phyloP scores from a whole-genome alignment of 2,888 invertebrate genomes.

The Chaetogeoica ovagalla region DNA sequence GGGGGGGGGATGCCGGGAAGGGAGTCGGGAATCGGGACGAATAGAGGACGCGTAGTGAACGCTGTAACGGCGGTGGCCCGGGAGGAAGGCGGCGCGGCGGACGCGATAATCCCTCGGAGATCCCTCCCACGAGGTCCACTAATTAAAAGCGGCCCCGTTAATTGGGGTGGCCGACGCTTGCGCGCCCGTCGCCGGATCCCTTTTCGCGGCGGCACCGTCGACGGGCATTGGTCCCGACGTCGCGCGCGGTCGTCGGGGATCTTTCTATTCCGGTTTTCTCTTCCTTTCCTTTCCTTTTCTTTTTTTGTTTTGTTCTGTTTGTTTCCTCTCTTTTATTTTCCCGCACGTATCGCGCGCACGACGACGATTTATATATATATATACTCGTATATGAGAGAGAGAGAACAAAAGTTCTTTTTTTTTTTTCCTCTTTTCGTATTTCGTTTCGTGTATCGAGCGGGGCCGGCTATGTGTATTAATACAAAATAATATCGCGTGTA shows the following conservation, averaged over 20 bases:
- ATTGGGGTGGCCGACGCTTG: conserved; percentile 52
- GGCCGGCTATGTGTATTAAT: too few species aligned
- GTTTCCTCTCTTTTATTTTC: conserved; percentile 13
- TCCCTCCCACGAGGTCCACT: conserved; percentile 52
- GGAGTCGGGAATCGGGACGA: neutral
- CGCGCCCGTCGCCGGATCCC: conserved; percentile 27
- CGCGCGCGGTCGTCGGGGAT: neutral
- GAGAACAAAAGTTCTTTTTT: too few species aligned
- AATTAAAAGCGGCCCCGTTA: conserved; percentile 51
- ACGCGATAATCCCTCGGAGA: conserved; percentile 58
- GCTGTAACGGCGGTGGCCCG: neutral
- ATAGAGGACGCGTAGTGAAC: neutral
- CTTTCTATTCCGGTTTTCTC: conserved; percentile 22
- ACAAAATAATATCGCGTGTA: too few species aligned
- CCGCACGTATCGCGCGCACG: too few species aligned
- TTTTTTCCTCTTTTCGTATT: too few species aligned
- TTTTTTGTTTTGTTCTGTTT: neutral
- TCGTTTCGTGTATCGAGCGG: too few species aligned
- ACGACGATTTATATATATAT: too few species aligned
- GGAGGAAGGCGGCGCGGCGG: conserved; percentile 42
- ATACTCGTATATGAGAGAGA: too few species aligned
- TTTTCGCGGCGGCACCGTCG: conserved; percentile 43
- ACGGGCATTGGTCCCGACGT: conserved; percentile 31
- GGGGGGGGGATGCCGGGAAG: neutral
- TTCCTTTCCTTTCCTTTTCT: conserved; percentile 49